Evolutionary conservation across 2,888 invertebrate genomes (phyloP).

Genomic region (Tetrapedia diversipes): DNA sequence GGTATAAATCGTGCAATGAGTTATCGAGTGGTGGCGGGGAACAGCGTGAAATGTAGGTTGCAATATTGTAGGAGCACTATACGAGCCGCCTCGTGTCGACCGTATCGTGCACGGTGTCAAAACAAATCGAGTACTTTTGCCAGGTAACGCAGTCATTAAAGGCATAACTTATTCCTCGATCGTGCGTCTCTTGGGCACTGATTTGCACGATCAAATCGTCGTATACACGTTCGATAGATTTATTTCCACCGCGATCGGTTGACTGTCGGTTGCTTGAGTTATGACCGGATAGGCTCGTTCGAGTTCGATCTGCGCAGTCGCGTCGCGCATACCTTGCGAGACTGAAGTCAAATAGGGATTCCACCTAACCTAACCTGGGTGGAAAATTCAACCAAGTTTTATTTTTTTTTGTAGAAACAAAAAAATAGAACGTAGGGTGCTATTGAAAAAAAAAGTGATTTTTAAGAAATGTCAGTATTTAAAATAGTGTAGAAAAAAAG

Average conservation of each 20-base stretch:
- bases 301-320: slow-evolving; percentile 2
- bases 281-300: slow-evolving; percentile 25
- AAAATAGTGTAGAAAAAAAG: no score
- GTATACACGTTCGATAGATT: slow-evolving; percentile 46
- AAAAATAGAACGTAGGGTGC: no score
- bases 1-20: slow-evolving; percentile 27
- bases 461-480: no score
- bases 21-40: slow-evolving; percentile 35
- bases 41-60: slow-evolving; percentile 49
- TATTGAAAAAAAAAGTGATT: no score
- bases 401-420: no score
- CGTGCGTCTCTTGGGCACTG: slow-evolving; percentile 45
- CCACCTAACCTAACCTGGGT: neutral
- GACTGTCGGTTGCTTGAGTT: slow-evolving; percentile 44
- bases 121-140: slow-evolving; percentile 54
- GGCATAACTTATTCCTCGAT: slow-evolving; percentile 49
- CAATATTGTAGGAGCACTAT: slow-evolving; percentile 35
- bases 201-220: slow-evolving; percentile 58
- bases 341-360: neutral
- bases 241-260: slow-evolving; percentile 40
- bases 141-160: slow-evolving; percentile 50
- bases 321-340: neutral
- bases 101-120: slow-evolving; percentile 37
- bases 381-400: no score
- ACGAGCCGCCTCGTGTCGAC: slow-evolving; percentile 21